Evolutionary conservation across 2,888 invertebrate species (phyloP).

Genomic region (Erebia epiphron): DNA sequence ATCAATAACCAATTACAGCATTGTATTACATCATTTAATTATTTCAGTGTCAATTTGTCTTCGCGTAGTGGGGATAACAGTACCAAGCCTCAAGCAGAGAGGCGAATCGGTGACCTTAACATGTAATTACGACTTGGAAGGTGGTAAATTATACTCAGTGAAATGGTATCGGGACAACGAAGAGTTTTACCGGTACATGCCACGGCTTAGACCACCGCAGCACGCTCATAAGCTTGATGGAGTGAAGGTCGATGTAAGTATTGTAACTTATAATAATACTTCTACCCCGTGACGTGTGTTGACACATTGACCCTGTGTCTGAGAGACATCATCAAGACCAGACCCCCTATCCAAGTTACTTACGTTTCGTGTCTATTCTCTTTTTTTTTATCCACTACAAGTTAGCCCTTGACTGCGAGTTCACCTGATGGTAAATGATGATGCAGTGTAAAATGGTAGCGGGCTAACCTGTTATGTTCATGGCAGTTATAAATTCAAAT

Average conservation of each 20-base stretch:
- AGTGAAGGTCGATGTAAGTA: constrained; percentile 85
- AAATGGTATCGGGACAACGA: constrained; percentile 87
- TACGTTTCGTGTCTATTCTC: no score
- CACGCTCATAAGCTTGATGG: constrained; percentile 85
- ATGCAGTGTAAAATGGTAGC: no score
- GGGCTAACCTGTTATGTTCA: no score
- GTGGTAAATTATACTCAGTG: constrained; percentile 85
- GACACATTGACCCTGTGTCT: no score
- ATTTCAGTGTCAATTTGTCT: constrained; percentile 65
- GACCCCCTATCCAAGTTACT: no score
- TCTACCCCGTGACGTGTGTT: no score
- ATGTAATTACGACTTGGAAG: constrained; percentile 85
- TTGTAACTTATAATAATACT: neutral
- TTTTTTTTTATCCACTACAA: no score
- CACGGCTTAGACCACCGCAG: constrained; percentile 83
- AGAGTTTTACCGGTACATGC: constrained; percentile 87
- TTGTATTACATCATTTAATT: constrained; percentile 13
- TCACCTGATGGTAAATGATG: no score
- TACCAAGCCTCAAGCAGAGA: constrained; percentile 81
- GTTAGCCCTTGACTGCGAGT: no score
- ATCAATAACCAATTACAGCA: neutral
- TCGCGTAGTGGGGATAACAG: constrained; percentile 78
- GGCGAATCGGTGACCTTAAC: constrained; percentile 82
- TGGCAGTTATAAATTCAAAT: no score
- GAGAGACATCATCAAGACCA: no score